Conservation (phyloP, 37 sponge, comb jelly and placozoan genomes). For the Sycon ciliatum region DNA sequence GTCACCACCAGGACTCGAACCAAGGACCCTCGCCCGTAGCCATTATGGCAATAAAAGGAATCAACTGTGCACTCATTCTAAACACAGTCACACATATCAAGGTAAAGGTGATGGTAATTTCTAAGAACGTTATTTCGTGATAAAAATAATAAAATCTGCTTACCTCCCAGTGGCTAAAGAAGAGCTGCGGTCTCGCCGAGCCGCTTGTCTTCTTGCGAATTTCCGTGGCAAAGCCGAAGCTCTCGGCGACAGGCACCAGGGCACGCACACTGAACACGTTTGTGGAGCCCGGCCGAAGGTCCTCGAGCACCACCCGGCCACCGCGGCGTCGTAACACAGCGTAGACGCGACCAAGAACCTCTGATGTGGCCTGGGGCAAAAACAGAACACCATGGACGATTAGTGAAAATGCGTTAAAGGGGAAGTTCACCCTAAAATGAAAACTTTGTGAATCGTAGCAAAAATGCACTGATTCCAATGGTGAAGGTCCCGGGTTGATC, state of each 20-base stretch:
- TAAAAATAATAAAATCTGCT: neutral
- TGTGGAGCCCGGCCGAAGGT: conserved; percentile 77
- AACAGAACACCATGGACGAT: neutral
- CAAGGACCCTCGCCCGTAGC: too few species aligned
- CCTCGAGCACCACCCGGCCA: conserved; percentile 71
- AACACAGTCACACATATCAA: neutral
- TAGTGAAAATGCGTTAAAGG: too few species aligned
- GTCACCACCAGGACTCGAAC: too few species aligned
- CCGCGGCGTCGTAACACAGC: conserved; percentile 72
- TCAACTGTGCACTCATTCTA: too few species aligned
- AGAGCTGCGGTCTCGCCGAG: conserved; percentile 87
- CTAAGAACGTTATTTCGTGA: too few species aligned
- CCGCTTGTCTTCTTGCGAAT: conserved; percentile 93
- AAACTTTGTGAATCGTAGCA: too few species aligned
- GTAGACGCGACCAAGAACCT: conserved; percentile 82
- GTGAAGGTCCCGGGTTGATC: too few species aligned
- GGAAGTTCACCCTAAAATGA: too few species aligned
- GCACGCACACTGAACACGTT: conserved; percentile 64
- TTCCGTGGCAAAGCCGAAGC: conserved; percentile 96
- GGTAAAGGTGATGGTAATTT: too few species aligned
- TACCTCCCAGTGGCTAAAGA: conserved; percentile 98
- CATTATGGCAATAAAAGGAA: neutral
- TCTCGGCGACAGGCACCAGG: conserved; percentile 86
- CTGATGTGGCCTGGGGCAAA: conserved; percentile 62
- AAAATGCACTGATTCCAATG: too few species aligned